Conservation (phyloP, 2,113 vertebrate genomes). For the Apaloderma vittatum region DNA sequence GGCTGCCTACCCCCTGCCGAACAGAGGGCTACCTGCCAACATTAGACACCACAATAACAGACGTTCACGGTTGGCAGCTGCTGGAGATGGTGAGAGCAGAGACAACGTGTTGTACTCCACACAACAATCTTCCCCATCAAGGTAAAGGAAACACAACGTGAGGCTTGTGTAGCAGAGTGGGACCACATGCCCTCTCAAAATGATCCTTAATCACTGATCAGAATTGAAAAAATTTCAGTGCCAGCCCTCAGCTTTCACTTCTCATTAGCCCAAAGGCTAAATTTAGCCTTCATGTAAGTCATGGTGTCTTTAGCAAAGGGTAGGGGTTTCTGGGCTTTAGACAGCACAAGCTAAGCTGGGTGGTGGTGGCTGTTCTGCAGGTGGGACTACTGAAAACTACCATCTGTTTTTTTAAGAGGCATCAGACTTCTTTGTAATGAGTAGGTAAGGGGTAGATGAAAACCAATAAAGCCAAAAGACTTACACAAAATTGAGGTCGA, state of each 20-base stretch:
- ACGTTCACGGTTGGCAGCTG: accelerated
- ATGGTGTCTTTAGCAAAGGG: neutral
- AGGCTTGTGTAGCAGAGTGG: neutral
- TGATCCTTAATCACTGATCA: neutral
- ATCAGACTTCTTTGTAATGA: constrained; percentile 39
- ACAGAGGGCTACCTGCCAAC: neutral
- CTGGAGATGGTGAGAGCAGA: neutral
- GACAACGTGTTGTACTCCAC: neutral
- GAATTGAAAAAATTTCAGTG: constrained; percentile 23
- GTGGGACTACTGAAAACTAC: constrained; percentile 52
- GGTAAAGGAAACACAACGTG: neutral
- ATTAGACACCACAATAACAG: neutral
- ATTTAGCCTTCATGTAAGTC: neutral
- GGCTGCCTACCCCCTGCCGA: neutral
- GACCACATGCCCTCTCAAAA: neutral
- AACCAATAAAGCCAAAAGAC: constrained; percentile 38
- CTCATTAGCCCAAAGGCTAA: neutral
- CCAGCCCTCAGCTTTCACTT: constrained; percentile 54
- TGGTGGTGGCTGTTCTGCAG: constrained; percentile 22
- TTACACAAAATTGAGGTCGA: constrained; percentile 26
- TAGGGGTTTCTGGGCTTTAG: constrained; percentile 34
- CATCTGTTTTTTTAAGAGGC: neutral
- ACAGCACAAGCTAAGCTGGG: neutral
- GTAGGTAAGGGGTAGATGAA: constrained; percentile 29
- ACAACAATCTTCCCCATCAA: neutral